A percentile compares a stretch with the other conserved stretches of the same genome.
Conservation (phyloP, 2,888 invertebrate genomes). For the Ornithoptera alexandrae region DNA sequence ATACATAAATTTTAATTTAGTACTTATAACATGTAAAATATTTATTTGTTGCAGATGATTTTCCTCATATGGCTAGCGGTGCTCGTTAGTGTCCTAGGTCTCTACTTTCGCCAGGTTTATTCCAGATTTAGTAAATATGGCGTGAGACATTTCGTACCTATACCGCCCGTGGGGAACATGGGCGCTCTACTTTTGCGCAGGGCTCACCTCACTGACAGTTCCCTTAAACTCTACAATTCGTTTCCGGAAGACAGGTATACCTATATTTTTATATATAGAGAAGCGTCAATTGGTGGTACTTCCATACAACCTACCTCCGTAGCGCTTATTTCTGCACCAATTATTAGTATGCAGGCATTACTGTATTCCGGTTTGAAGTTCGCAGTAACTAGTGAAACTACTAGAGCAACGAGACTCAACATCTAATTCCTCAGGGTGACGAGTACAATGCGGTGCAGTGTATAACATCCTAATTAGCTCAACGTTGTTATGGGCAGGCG, state of each 20-base stretch:
- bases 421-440: too few relatives aligned
- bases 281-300: too few relatives aligned
- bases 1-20: not conserved
- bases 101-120: conserved; percentile 43
- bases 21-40: not conserved
- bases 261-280: too few relatives aligned
- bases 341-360: too few relatives aligned
- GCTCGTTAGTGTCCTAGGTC: conserved; percentile 31
- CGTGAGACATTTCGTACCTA: conserved; percentile 39
- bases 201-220: conserved; percentile 40
- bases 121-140: conserved; percentile 44
- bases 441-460: too few relatives aligned
- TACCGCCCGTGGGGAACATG: conserved; percentile 45
- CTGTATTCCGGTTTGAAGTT: too few relatives aligned
- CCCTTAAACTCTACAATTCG: conserved; percentile 37
- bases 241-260: conserved; percentile 47
- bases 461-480: too few relatives aligned
- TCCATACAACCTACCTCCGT: too few relatives aligned
- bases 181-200: conserved; percentile 32
- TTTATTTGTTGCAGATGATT: not conserved
- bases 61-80: not conserved
- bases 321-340: too few relatives aligned
- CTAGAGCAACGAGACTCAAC: too few relatives aligned
- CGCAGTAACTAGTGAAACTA: too few relatives aligned
- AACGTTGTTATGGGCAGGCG: too few relatives aligned